Conservation (phyloP, 2,888 invertebrate species). For the Helleia helle region DNA sequence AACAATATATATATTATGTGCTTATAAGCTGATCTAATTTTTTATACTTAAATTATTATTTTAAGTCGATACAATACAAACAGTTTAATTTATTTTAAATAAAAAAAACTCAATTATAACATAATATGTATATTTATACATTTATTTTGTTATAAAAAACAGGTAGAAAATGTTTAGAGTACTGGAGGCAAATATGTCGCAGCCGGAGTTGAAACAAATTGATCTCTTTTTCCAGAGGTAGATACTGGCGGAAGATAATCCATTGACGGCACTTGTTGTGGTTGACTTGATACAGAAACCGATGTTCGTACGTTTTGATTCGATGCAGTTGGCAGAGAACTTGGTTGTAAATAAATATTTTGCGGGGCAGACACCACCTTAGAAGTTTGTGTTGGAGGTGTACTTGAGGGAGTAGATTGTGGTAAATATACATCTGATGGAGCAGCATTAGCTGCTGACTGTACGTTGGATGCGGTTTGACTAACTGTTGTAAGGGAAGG, state of each 20-base stretch:
- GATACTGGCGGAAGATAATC: constrained; percentile 36
- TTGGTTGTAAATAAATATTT: constrained; percentile 27
- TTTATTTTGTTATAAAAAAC: too few relatives aligned
- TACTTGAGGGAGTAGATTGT: background rate
- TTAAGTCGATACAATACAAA: too few relatives aligned
- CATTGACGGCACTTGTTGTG: constrained; percentile 13
- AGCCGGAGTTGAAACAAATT: constrained; percentile 36
- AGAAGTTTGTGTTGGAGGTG: constrained; percentile 5
- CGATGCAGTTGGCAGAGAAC: constrained; percentile 13
- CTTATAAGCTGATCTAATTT: too few relatives aligned
- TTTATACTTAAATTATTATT: too few relatives aligned
- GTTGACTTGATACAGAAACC: constrained; percentile 9
- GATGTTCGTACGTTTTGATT: constrained; percentile 13
- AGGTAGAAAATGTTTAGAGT: too few relatives aligned
- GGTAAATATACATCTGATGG: constrained; percentile 17
- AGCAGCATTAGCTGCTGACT: constrained; percentile 14
- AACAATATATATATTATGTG: too few relatives aligned
- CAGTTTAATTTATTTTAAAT: too few relatives aligned
- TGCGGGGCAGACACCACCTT: constrained; percentile 21
- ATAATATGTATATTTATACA: too few relatives aligned
- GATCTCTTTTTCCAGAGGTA: constrained; percentile 15
- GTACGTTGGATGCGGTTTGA: constrained; percentile 17
- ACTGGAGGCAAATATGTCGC: constrained; percentile 42
- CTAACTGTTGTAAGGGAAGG: constrained; percentile 7
- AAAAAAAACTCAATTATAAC: too few relatives aligned